Percentiles rank a stretch among this genome's conserved stretches.
These are phyloP conservation scores for Caenorhabditis doughertyi DNA, from an alignment of 2,888 invertebrate genomes.

Conservation along the genomic window DNA sequence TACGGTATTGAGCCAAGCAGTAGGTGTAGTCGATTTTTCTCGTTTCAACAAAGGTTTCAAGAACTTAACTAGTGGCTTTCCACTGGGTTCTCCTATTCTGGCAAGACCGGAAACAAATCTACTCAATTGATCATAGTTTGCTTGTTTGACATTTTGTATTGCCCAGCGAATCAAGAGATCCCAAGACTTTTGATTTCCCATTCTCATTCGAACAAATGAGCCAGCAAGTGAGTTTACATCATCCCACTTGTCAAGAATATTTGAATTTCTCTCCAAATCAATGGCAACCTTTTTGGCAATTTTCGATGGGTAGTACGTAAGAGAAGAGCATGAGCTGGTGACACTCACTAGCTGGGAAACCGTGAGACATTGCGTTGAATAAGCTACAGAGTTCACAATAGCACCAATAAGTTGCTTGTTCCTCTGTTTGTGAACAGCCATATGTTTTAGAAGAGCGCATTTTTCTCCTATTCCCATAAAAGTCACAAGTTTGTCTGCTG, in stretches of 20 bases:
- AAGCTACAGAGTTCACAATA: constrained; percentile 17
- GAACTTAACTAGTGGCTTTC: constrained; percentile 42
- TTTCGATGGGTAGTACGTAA: constrained; percentile 35
- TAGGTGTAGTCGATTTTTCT: background rate
- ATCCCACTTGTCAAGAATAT: constrained; percentile 48
- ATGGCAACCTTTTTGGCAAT: constrained; percentile 31
- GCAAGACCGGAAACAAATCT: constrained; percentile 48
- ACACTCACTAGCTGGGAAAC: constrained; percentile 49
- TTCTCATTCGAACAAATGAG: constrained; percentile 43
- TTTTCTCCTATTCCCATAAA: constrained; percentile 39
- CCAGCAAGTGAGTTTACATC: constrained; percentile 47
- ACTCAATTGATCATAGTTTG: constrained; percentile 12
- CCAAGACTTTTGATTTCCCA: constrained; percentile 54
- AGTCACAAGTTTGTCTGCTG: constrained; percentile 24
- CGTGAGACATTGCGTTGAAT: constrained; percentile 23
- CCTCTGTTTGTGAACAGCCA: constrained; percentile 40
- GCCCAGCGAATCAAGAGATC: constrained; percentile 47
- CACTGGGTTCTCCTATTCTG: constrained; percentile 40
- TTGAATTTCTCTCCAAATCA: constrained; percentile 46
- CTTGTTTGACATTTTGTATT: constrained; percentile 42
- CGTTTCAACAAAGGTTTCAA: constrained; percentile 24
- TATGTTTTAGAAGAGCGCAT: constrained; percentile 46
- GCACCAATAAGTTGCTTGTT: constrained; percentile 31
- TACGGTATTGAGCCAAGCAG: constrained; percentile 50
- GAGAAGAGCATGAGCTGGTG: constrained; percentile 5